Evolutionary conservation across 2,888 invertebrate genomes (phyloP), one percentile per base, ranked within the genome.

Genomic region (Sesamia inferens): DNA sequence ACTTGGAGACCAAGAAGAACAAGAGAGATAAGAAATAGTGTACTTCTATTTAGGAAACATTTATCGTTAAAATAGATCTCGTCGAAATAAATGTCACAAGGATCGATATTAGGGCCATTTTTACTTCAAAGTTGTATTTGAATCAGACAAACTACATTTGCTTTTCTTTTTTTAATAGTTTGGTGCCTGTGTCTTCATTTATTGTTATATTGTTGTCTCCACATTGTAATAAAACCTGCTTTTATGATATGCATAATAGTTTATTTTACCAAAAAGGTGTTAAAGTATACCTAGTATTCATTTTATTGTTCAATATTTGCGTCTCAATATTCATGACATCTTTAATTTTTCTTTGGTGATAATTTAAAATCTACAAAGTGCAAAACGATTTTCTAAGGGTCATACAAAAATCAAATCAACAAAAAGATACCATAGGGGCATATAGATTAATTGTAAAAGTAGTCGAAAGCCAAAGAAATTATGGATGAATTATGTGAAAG

Each of bases 21-120:
- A 13, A 57, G 42, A 22, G 14, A 13, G 1, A n/a, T 13, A 39
- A 10, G 7, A 61, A 58, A 24, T 47, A 48, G 13, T 19, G 3
- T 6, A 13, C n/a, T n/a, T n/a, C n/a, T n/a, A 6, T 44, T 0
- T 19, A 6, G 3, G 8, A 44, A 59, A 31, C 6, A 47, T 59
- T 39, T 59, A 39, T 10, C 6, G 8, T 11, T 51, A 16, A 39
- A 48, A 39, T 8, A 3, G 2, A 54, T 5, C 5, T 16, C 1
- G 16, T 10, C 24, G 13, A 59, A 11, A n/a, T 48, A 31, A 61
- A 55, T 72, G 13, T 48, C 31, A 16, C 64, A 65, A 47, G 79
- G 59, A 48, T 48, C 42, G 13, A 65, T 55, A 42, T 48, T 44
- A n/a, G 59, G 59, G 14, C 59, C 73, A 13, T 22, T 55, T 22